Evolutionary conservation across 2,113 vertebrate genomes (phyloP).

Genomic region (Podarcis muralis): DNA sequence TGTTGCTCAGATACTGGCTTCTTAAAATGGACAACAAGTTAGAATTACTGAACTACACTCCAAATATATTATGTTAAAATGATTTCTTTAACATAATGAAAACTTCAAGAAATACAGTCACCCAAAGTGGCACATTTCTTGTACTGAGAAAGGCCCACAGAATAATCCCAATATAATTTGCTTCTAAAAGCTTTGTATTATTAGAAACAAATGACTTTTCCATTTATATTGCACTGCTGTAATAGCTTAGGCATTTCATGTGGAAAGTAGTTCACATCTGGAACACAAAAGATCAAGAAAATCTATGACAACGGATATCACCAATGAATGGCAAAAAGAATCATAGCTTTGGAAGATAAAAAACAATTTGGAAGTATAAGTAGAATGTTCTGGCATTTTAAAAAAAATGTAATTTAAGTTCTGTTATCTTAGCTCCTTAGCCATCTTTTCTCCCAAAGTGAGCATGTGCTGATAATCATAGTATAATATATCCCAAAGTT

Average conservation of each 20-base stretch:
- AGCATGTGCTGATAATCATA: not conserved
- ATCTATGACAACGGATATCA: constrained; percentile 15
- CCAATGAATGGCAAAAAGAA: not conserved
- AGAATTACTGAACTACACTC: not conserved
- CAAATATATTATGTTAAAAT: not conserved
- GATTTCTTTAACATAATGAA: not conserved
- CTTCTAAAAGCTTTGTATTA: constrained; percentile 27
- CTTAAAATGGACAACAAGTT: not conserved
- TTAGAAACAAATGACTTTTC: constrained; percentile 3
- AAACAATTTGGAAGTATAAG: not conserved
- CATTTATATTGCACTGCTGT: constrained; percentile 11
- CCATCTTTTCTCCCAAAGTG: constrained; percentile 23
- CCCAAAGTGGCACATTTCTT: not conserved
- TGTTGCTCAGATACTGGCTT: not conserved
- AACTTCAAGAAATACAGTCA: not conserved
- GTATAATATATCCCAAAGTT: not conserved
- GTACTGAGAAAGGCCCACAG: constrained; percentile 25
- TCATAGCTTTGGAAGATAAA: not conserved
- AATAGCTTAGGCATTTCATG: not conserved
- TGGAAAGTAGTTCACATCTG: not conserved
- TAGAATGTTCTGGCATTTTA: not conserved
- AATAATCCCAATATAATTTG: constrained; percentile 35
- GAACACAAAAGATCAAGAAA: not conserved
- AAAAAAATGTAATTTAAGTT: not conserved
- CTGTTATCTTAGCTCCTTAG: not conserved